Evolutionary conservation across 2,797 vertebrate genomes (phyloP).

Genomic region (Coilia nasus): DNA sequence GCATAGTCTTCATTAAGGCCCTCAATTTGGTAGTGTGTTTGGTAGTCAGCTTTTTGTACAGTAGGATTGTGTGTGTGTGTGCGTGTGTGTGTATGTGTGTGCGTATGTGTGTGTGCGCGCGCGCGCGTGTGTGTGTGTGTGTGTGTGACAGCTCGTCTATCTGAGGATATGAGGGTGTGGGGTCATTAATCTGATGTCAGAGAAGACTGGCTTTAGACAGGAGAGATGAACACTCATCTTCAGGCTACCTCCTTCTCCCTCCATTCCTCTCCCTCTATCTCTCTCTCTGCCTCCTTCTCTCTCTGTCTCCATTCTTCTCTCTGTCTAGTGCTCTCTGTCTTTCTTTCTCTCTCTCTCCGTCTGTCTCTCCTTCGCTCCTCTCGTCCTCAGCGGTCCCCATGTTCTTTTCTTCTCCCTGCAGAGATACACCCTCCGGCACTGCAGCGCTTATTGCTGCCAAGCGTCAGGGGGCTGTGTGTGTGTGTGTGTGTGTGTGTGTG

Average conservation of each 20-base stretch:
- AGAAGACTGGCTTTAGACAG: too few relatives aligned
- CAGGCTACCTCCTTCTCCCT: too few relatives aligned
- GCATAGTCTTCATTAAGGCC: too few relatives aligned
- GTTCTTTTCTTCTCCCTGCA: conserved; percentile 61
- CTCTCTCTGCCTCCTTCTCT: too few relatives aligned
- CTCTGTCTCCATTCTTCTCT: conserved; percentile 64
- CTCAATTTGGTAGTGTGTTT: too few relatives aligned
- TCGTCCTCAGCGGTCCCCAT: background rate
- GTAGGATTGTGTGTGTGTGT: too few relatives aligned
- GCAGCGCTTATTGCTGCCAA: conserved; percentile 82
- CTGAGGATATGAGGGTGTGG: background rate
- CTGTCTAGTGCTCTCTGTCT: conserved; percentile 69
- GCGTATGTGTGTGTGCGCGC: background rate
- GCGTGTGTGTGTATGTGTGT: too few relatives aligned
- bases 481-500: conserved; percentile 40
- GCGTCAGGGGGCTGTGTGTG: conserved; percentile 53
- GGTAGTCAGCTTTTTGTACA: too few relatives aligned
- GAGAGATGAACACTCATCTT: too few relatives aligned
- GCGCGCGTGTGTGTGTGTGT: too few relatives aligned
- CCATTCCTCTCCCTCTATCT: too few relatives aligned
- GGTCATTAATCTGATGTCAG: too few relatives aligned
- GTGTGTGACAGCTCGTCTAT: background rate
- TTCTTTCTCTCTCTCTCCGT: conserved; percentile 67
- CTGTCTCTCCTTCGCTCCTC: conserved; percentile 46
- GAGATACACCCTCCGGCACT: conserved; percentile 79